phyloP scores from a whole-genome alignment of 2,888 invertebrate species.

The Nephrotoma appendiculata region DNA sequence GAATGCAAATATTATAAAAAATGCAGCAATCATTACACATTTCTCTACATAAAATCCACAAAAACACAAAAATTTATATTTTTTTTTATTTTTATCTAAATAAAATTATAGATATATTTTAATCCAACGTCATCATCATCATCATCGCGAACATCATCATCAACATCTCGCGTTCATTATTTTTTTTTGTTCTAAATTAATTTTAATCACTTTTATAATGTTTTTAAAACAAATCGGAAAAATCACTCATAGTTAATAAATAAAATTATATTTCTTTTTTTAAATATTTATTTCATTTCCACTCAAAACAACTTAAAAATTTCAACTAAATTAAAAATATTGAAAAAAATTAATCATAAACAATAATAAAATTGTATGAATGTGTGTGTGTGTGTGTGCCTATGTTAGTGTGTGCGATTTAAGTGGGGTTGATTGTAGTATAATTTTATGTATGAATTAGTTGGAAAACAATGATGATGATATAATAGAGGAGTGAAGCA shows the following conservation, averaged over 20 bases:
- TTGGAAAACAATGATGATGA: background rate
- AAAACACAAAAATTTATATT: background rate
- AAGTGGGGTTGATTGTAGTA: background rate
- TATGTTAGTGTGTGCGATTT: background rate
- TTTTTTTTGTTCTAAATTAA: background rate
- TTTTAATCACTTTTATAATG: background rate
- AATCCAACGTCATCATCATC: background rate
- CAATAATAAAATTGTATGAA: background rate
- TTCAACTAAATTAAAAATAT: background rate
- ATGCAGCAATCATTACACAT: constrained; percentile 30
- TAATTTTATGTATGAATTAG: background rate
- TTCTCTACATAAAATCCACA: background rate
- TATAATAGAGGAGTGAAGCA: background rate
- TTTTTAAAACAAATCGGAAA: background rate
- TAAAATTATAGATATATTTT: background rate
- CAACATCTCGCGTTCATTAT: background rate
- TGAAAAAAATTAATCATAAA: background rate
- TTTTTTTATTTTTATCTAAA: background rate
- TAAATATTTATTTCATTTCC: background rate
- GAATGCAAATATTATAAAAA: constrained; percentile 32
- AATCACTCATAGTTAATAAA: background rate
- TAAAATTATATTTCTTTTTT: background rate
- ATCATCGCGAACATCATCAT: background rate
- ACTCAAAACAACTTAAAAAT: background rate
- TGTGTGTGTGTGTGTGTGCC: background rate